phyloP scores from a whole-genome alignment of 1,140 invertebrate species.

The Coenobita brevimanus region DNA sequence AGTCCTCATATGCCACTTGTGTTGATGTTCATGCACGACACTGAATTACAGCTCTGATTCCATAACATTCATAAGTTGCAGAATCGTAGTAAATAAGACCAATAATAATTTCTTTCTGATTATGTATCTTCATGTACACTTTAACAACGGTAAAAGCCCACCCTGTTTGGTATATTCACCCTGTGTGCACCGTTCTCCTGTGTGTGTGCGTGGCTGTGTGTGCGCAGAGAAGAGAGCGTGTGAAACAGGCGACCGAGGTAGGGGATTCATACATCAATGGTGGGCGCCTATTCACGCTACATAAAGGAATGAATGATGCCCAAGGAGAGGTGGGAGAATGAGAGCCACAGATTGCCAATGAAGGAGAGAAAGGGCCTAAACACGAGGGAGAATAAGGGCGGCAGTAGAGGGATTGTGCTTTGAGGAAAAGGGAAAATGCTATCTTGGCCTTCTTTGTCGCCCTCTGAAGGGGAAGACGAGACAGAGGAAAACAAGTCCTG shows the following conservation, averaged over 20 bases:
- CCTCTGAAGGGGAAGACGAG: neutral
- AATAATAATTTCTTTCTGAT: too few species aligned
- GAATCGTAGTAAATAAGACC: too few species aligned
- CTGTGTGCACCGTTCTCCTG: too few species aligned
- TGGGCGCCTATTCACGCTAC: slow-evolving; percentile 50
- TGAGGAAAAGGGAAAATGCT: slow-evolving; percentile 20
- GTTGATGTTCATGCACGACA: too few species aligned
- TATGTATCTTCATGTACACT: too few species aligned
- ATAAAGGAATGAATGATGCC: slow-evolving; percentile 63
- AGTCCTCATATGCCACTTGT: too few species aligned
- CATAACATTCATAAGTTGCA: too few species aligned
- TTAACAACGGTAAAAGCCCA: too few species aligned
- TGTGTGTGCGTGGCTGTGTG: too few species aligned
- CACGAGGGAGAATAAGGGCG: slow-evolving; percentile 48
- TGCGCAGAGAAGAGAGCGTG: neutral
- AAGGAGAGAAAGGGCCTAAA: slow-evolving; percentile 57
- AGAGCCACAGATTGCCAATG: slow-evolving; percentile 56
- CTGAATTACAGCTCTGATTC: too few species aligned
- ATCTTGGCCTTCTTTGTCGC: slow-evolving; percentile 12
- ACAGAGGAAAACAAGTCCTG: neutral
- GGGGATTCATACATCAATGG: slow-evolving; percentile 52
- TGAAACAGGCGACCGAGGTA: slow-evolving; percentile 20
- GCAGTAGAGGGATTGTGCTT: slow-evolving; percentile 36
- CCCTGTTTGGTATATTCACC: too few species aligned
- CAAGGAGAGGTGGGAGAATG: slow-evolving; percentile 51